Evolutionary conservation across 2,113 vertebrate genomes (phyloP), one percentile per base, ranked within the genome.

Genomic region (Apteryx owenii): DNA sequence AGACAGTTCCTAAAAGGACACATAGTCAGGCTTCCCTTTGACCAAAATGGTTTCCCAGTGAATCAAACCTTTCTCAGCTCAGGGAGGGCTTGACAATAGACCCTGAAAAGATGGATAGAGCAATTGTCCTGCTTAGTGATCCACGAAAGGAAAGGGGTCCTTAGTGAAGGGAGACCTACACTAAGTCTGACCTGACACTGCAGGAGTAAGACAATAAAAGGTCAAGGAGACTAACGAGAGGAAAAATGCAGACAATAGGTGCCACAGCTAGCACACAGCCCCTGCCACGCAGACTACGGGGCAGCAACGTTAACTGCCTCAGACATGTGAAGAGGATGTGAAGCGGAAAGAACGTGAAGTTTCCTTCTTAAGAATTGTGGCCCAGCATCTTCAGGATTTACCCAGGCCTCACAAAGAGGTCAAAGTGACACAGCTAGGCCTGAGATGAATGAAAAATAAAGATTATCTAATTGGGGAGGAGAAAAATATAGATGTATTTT

Each of bases 91-190:
- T 88, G 62, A 98, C 98, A 98, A 99, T 98, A 98, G 98, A 72
- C 98, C 97, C 97, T 97, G 98, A 98, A 98, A 98, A 99, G 99
- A 99, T 98, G 98, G 98, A 99, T 98, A 97, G 98, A 98, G 98
- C 98, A 98, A 98, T 98, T 98, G 98, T 99, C 98, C 98, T 98
- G 98, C 98, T 98, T 98, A 98, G 98, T 99, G 99, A 99, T 98
- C 98, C 98, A 96, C 97, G 96, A 99, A 99, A 97, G 98, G 97
- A 98, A 98, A 97, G 98, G 97, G 98, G 98, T 98, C 98, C 96
- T 96, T 83, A 48, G 97, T 97, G 97, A 96, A 97, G 97, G 97
- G 94, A 98, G 98, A 98, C 98, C 98, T 98, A 98, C 97, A 97
- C 97, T 96, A 93, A 97, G 96, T 98, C 97, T 98, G 98, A 98